Evolutionary conservation across 2,797 vertebrate genomes (phyloP), one percentile per base, ranked within the genome.

Genomic region (Malurus splendens): DNA sequence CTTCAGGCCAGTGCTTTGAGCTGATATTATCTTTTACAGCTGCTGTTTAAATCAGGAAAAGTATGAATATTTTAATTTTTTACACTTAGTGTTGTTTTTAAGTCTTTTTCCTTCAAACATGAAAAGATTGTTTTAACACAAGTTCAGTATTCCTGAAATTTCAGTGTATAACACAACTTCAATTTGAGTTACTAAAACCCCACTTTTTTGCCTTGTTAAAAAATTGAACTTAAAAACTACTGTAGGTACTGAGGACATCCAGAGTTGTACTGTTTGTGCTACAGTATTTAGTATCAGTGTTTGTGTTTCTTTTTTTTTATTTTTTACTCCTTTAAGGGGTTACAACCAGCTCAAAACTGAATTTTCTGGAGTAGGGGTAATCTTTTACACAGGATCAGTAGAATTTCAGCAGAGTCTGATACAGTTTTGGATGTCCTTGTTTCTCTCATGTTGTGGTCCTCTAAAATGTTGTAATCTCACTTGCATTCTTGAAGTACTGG

Each of bases 1-100:
- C 87, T 94, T 90, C 44, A 84, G 90, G 61, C 60, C 72, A 87
- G 36, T 79, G 74, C 87, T 82, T 84, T 71, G 42, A 66, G 73
- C 47, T 87, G 85, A 71, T 84, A 67, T 1, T 83, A 42, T 72
- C 45, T 70, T 50, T 87, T 90, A 66, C 7, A 79, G 60, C 60
- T 88, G 47, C 72, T 82, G n/a, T 66, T 84, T 62, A 82, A 82
- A 68, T 72, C 22, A 22, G 36, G 42, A 84, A 57, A 81, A 86
- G 3, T 60, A 20, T 16, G 50, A 77, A 18, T 74, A 74, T 60
- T 56, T 61, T 32, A 13, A 3, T 48, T 74, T 89, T 91, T 68
- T 8, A 55, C 18, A 38, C 28, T 77, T 59, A 12, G 6, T 51
- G 18, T 36, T 71, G 42, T 3, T 87, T 85, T 83, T 36, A 59